A percentile compares a stretch with the other conserved stretches of the same genome.
Evolutionary conservation across 2,113 vertebrate species (phyloP).

Genomic region (Ramphastos sulfuratus): DNA sequence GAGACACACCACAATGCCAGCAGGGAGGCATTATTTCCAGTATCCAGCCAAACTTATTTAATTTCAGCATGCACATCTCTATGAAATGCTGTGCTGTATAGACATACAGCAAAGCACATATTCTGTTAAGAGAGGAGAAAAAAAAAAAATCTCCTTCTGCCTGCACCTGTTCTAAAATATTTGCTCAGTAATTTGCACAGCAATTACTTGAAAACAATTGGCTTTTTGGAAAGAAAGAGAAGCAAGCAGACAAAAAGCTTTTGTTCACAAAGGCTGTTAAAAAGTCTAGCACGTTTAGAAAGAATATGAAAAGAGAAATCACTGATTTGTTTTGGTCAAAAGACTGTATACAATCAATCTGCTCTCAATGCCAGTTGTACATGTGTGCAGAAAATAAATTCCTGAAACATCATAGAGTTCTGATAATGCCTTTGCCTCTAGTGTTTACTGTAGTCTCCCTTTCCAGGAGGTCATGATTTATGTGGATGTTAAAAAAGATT

Average conservation of each 20-base stretch:
- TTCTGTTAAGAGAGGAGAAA: not conserved
- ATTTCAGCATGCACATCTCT: not conserved
- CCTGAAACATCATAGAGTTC: not conserved
- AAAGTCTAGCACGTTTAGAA: not conserved
- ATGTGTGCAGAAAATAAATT: not conserved
- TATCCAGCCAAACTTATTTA: not conserved
- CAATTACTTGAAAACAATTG: not conserved
- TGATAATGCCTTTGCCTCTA: not conserved
- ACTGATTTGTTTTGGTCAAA: not conserved
- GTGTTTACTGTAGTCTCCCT: not conserved
- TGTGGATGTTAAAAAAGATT: not conserved
- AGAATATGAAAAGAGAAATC: not conserved
- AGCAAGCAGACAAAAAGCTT: not conserved
- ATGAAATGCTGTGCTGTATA: accelerated
- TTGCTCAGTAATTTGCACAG: too few relatives aligned
- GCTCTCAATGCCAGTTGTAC: not conserved
- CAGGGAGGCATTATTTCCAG: not conserved
- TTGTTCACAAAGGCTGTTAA: not conserved
- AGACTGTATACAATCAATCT: not conserved
- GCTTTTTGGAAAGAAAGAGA: not conserved
- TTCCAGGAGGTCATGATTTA: not conserved
- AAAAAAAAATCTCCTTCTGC: not conserved
- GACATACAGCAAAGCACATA: not conserved
- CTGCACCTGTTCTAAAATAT: not conserved
- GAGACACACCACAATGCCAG: not conserved